A percentile compares a stretch with the other conserved stretches of the same genome.
Conservation (phyloP, 2,113 vertebrate genomes). For the Ceyx melanurus region DNA sequence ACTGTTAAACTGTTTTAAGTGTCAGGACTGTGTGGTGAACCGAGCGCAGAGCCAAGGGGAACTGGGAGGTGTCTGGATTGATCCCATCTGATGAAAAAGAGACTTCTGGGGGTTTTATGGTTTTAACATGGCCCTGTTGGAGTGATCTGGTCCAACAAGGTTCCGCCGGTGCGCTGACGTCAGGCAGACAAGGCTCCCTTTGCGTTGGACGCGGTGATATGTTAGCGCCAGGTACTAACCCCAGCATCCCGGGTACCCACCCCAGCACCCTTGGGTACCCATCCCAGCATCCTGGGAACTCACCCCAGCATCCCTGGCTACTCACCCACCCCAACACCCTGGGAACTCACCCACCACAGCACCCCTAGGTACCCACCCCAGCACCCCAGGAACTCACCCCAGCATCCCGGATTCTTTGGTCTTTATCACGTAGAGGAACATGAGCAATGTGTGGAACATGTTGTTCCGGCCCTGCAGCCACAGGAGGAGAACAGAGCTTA, state of each 20-base stretch:
- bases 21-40: no score
- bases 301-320: slow-evolving; percentile 91
- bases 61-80: fast-evolving
- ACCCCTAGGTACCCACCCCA: slow-evolving; percentile 74
- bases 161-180: no score
- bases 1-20: no score
- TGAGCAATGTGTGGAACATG: slow-evolving; percentile 94
- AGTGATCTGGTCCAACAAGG: neutral
- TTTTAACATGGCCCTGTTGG: no score
- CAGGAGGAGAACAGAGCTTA: neutral
- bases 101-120: no score
- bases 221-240: slow-evolving; percentile 73
- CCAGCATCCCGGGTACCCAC: slow-evolving; percentile 90
- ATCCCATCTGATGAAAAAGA: neutral
- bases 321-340: slow-evolving; percentile 93
- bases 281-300: slow-evolving; percentile 92
- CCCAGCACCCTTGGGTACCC: slow-evolving; percentile 90
- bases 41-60: neutral
- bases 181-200: neutral
- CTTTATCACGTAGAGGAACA: slow-evolving; percentile 97
- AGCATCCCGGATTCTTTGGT: slow-evolving; percentile 96
- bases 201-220: neutral
- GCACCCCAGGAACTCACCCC: slow-evolving; percentile 75
- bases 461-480: slow-evolving; percentile 91
- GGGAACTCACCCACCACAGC: slow-evolving; percentile 83